Base-by-base conservation (phyloP, 2,888 invertebrate genomes). In the Melipona bicolor region DNA sequence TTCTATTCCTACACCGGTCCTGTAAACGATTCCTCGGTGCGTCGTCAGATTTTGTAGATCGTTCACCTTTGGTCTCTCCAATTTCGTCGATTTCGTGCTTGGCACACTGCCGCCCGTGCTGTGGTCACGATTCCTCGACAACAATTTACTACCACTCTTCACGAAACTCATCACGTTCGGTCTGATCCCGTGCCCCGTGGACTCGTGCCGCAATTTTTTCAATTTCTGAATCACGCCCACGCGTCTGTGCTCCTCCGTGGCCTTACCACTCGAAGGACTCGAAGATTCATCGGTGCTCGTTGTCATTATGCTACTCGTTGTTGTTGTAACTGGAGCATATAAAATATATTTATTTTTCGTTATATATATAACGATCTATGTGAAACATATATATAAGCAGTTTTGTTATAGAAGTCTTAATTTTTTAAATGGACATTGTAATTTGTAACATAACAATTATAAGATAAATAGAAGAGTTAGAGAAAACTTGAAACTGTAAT, bases 21-120 rank as follows among this genome's bases (percentile, higher is more conserved):
- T 92, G 81, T 96, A 96, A 83, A 97, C 93, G 89, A 95, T 95
- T 0, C 97, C 97, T 89, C 96, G 95, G 88, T 96, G 96, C 84
- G 95, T 96, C 11, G 95, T 95, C 4, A 95, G 94, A 78, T 95
- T 90, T 13, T 89, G 93, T 69, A 93, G 94, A 27, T 95, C 90
- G 24, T 93, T 95, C 43, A 96, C 92, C 54, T 95, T 93, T 0
- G 97, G 96, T 84, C 96, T 94, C 74, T 95, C 95, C 59, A 96
- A 94, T 64, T 92, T 91, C 73, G 91, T 85, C 24, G 75, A 75
- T 67, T 86, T 87, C 15, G 74, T 68, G 70, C 74, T 91, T 13
- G 87, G 73, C 59, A 71, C 79, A 32, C 71, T 79, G 21, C 61
- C 85, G 43, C 43, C 43, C 9, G 43, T 43, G 43, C 75, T 67